Evolutionary conservation across 1,140 invertebrate genomes (phyloP).

Genomic region (Drosophila nigrodunni): DNA sequence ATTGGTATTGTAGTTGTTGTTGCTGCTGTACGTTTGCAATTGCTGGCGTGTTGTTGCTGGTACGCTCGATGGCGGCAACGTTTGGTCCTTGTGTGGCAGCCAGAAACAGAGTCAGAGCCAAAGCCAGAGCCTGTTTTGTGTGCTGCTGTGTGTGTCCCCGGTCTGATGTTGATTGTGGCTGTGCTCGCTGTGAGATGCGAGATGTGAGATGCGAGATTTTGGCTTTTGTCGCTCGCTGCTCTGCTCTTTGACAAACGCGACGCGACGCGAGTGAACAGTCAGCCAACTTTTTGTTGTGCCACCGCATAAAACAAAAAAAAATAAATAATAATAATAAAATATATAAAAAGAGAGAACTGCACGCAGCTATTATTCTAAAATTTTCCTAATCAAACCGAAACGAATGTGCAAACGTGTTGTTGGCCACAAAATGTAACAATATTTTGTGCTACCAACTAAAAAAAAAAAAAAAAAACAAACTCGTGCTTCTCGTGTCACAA

Average conservation of each 20-base stretch:
- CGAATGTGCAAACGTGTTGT: slow-evolving; percentile 16
- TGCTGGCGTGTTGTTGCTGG: slow-evolving; percentile 53
- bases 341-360: slow-evolving; percentile 29
- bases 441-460: slow-evolving; percentile 12
- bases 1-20: slow-evolving; percentile 38
- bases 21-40: slow-evolving; percentile 62
- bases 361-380: slow-evolving; percentile 54
- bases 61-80: slow-evolving; percentile 75
- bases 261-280: slow-evolving; percentile 77
- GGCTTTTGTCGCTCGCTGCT: slow-evolving; percentile 78
- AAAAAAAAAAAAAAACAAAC: neutral
- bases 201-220: slow-evolving; percentile 67
- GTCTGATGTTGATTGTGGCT: slow-evolving; percentile 48
- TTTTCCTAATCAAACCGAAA: slow-evolving; percentile 44
- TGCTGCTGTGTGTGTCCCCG: slow-evolving; percentile 38
- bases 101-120: neutral
- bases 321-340: slow-evolving; percentile 32
- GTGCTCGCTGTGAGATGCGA: slow-evolving; percentile 65
- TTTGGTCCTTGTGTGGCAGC: slow-evolving; percentile 72
- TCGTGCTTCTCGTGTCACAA: slow-evolving; percentile 17
- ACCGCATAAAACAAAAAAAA: slow-evolving; percentile 56
- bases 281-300: slow-evolving; percentile 74
- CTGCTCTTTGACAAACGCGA: slow-evolving; percentile 81
- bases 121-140: slow-evolving; percentile 5
- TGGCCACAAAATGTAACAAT: slow-evolving; percentile 15